Base-by-base conservation (phyloP, 2,888 invertebrate species). In the Agonopterix subpropinquella region DNA sequence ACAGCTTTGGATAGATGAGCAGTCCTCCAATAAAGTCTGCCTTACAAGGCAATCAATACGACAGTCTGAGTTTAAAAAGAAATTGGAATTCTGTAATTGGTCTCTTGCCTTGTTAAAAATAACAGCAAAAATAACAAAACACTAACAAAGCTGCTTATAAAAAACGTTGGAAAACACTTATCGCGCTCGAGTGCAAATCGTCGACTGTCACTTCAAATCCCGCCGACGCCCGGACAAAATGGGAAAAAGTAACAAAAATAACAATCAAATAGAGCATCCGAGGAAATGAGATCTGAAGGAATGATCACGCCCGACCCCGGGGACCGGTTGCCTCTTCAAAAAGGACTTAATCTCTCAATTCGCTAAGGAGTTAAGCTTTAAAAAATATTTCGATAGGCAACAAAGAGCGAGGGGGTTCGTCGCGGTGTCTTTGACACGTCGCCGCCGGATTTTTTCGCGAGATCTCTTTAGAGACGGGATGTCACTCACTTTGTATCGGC, bases 251-350 rank as follows among this genome's bases (percentile, higher is more conserved):
- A 79, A 84, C 84, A 85, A 83, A 87, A 87, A 87, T 86, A 87
- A 88, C 87, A 88, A 87, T 87, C 87, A 85, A 86, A 81, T 78
- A 82, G 84, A 86, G 77, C 85, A 85, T 86, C 80, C 80, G 69
- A 77, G 84, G 82, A 86, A 88, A 88, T 86, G 86, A 87, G 88
- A 86, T 87, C 85, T 77, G 80, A 83, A 82, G 80, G 80, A 86
- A 83, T 82, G 84, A 87, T 89, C 85, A 76, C 82, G 74, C 75
- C 67, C 83, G 80, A 79, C 89, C 89, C 87, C 82, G 76, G 89
- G 88, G 89, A 89, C 83, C 88, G 80, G 88, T 89, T 89, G 89
- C 89, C 90, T 90, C 89, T 90, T 90, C 89, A 90, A 90, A 90
- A 80, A 84, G 72, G 80, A 88, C 88, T 86, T 89, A 88, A 89